A percentile compares a stretch with the other conserved stretches of the same genome.
phyloP scores from a whole-genome alignment of 2,888 invertebrate species.

The Willowsia nigromaculata region DNA sequence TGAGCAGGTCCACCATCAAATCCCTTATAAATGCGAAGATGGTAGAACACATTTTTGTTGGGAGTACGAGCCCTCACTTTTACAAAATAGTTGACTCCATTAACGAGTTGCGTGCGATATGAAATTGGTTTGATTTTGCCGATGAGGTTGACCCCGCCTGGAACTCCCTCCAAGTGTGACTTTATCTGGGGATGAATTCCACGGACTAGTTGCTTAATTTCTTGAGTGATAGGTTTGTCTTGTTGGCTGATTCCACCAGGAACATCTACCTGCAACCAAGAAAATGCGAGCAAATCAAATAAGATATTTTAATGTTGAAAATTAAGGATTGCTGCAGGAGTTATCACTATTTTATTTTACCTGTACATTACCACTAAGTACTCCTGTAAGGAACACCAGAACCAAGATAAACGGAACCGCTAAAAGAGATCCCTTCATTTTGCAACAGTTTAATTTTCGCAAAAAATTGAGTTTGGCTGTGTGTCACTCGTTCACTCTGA shows the following conservation, averaged over 20 bases:
- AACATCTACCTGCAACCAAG: neutral
- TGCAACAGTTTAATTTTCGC: neutral
- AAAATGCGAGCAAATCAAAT: no score
- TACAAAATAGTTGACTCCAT: conserved; percentile 67
- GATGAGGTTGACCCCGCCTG: conserved; percentile 7
- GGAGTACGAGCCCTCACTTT: conserved; percentile 43
- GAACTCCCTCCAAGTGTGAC: neutral
- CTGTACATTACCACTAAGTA: neutral
- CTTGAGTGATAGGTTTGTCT: conserved; percentile 12
- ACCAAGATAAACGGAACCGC: conserved; percentile 29
- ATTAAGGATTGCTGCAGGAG: no score
- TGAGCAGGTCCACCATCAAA: conserved; percentile 5
- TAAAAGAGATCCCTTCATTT: neutral
- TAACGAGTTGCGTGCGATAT: conserved; percentile 60
- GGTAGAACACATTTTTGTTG: conserved; percentile 50
- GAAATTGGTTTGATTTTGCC: conserved; percentile 48
- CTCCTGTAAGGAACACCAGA: neutral
- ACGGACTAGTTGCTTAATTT: conserved; percentile 13
- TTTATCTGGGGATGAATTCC: conserved; percentile 29
- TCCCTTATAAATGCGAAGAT: conserved; percentile 53
- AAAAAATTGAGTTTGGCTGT: no score
- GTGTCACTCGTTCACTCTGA: no score
- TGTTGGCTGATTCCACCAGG: neutral
- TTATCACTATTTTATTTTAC: no score
- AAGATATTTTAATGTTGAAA: no score